These are phyloP conservation scores for Erynnis tages DNA, from an alignment of 2,888 invertebrate species.

Conservation along the genomic window DNA sequence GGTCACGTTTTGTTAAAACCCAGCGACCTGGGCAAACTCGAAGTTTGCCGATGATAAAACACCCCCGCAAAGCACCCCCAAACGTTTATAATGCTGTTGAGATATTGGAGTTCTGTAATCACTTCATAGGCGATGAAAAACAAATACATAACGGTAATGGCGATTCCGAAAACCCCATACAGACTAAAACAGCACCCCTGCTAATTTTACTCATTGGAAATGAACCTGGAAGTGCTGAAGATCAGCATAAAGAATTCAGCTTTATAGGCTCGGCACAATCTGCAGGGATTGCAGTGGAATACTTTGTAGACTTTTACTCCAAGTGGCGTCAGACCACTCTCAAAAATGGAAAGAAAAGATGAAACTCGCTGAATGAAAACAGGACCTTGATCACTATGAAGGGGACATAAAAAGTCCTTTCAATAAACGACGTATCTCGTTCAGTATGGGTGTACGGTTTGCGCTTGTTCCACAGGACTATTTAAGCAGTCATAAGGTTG, in stretches of 20 bases:
- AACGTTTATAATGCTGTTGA: constrained; percentile 87
- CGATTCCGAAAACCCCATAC: constrained; percentile 53
- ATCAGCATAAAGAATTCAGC: constrained; percentile 85
- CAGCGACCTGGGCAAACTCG: constrained; percentile 92
- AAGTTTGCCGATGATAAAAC: constrained; percentile 82
- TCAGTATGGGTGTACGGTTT: constrained; percentile 15
- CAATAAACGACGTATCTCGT: constrained; percentile 13
- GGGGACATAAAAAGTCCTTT: constrained; percentile 31
- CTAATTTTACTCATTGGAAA: constrained; percentile 90
- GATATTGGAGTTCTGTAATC: constrained; percentile 92
- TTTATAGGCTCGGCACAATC: constrained; percentile 89
- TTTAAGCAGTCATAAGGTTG: constrained; percentile 15
- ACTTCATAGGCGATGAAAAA: constrained; percentile 79
- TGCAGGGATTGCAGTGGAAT: constrained; percentile 91
- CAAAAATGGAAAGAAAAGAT: constrained; percentile 74
- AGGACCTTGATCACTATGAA: constrained; percentile 55
- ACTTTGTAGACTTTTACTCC: constrained; percentile 90
- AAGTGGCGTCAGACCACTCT: constrained; percentile 90
- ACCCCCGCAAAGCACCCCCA: constrained; percentile 67
- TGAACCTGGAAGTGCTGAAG: constrained; percentile 55
- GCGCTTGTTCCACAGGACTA: constrained; percentile 18
- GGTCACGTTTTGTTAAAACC: constrained; percentile 92
- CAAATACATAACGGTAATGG: constrained; percentile 60
- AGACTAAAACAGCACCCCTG: constrained; percentile 75
- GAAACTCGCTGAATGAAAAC: constrained; percentile 46